Base-by-base conservation (phyloP, 2,113 vertebrate genomes). In the Lagopus muta region DNA sequence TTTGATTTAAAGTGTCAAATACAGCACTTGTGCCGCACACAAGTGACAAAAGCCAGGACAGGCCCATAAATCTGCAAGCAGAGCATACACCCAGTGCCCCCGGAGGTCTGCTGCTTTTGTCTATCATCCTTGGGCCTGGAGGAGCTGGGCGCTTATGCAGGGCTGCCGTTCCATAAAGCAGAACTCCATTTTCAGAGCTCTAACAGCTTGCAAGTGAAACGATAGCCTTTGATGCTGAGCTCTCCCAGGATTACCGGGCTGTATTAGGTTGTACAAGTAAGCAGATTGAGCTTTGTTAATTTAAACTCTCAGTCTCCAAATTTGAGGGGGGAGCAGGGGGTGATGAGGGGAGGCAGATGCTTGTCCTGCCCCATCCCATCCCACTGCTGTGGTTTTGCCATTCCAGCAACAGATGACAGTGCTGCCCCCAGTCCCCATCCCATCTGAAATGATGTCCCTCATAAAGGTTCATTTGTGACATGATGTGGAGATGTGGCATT, bases 11-110 rank as follows among this genome's bases (percentile, higher is more conserved):
- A 75, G 82, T 74, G 66, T 86, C 94, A 90, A 91, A 92, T 32
- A 48, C 54, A 79, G 82, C 1, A 0, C 43, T 90, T 45, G 19
- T 11, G 43, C 55, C 58, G 81, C 30, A 85, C 6, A 21, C 25
- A 13, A 50, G 8, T 75, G 90, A 96, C 58, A 57, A 85, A 94
- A 95, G 85, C 84, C 54, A 52, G 72, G 47, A 74, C 61, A 85
- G 93, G 85, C 34, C 74, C 22, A 92, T 88, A 76, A 89, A 86
- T 86, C 92, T 82, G 40, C 67, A 83, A 73, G 88, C 21, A 71
- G 84, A 88, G 86, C 75, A 73, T 64, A 64, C 34, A 82, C 64
- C 77, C 80, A 71, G 48, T 80, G 50, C 58, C 79, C 70, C 81
- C 38, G n/a, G 30, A 84, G 82, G 50, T 50, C 88, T 91, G 72